These are phyloP conservation scores for Oligia strigilis DNA, from an alignment of 2,888 invertebrate species.

Conservation along the genomic window DNA sequence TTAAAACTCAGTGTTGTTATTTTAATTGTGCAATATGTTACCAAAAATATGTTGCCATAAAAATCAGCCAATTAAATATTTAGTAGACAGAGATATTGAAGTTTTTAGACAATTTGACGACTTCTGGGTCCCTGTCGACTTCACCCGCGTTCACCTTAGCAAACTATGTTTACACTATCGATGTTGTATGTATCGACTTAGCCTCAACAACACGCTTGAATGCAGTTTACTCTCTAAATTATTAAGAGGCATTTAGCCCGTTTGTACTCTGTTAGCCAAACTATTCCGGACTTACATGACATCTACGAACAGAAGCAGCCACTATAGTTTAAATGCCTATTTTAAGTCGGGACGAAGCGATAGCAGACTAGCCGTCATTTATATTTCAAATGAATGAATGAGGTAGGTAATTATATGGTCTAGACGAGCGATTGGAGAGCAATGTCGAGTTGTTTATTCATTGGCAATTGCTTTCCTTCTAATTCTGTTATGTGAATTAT, in stretches of 20 bases:
- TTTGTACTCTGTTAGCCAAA: not conserved
- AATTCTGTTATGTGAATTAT: not conserved
- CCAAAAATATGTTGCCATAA: too few relatives aligned
- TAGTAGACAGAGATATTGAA: too few relatives aligned
- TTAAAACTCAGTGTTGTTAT: too few relatives aligned
- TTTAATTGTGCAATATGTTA: too few relatives aligned
- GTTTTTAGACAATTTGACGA: too few relatives aligned
- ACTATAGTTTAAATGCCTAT: conserved; percentile 1
- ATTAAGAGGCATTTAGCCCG: not conserved
- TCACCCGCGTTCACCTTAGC: too few relatives aligned
- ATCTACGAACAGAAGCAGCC: too few relatives aligned
- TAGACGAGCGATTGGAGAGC: not conserved
- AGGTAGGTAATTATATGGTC: too few relatives aligned
- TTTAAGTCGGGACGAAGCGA: not conserved
- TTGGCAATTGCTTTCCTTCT: not conserved
- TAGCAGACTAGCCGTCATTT: not conserved
- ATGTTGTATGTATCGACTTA: conserved; percentile 1
- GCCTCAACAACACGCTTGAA: not conserved
- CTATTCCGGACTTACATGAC: not conserved
- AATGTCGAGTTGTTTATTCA: not conserved
- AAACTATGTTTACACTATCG: conserved; percentile 7
- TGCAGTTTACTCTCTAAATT: conserved; percentile 11
- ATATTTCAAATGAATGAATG: not conserved
- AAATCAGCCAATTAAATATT: too few relatives aligned
- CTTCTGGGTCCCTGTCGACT: too few relatives aligned